Conservation (phyloP, 1,140 invertebrate genomes). For the Lepidurus couesii region DNA sequence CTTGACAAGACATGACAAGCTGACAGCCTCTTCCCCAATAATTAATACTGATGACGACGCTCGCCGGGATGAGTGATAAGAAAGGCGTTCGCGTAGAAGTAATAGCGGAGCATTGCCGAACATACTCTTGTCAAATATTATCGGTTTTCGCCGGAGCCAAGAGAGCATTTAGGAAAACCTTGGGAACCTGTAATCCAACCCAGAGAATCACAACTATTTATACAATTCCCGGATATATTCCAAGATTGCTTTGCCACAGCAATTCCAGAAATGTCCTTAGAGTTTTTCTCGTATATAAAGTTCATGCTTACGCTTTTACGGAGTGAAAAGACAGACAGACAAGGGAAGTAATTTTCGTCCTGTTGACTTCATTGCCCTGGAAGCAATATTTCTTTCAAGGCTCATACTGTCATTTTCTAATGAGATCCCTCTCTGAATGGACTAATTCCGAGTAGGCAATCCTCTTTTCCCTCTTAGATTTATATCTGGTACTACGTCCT, state of each 20-base stretch:
- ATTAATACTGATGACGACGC: not conserved
- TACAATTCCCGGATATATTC: not conserved
- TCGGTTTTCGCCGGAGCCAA: too few relatives aligned
- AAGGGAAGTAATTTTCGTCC: not conserved
- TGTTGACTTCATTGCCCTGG: not conserved
- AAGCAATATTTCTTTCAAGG: not conserved
- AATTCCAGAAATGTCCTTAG: too few relatives aligned
- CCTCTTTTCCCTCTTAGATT: not conserved
- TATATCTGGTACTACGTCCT: not conserved
- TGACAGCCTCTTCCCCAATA: not conserved
- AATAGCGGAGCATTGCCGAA: not conserved
- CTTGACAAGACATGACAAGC: constrained; percentile 10
- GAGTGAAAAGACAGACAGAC: not conserved
- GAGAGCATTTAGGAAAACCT: too few relatives aligned
- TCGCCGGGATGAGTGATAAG: not conserved
- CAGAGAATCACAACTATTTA: not conserved
- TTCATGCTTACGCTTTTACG: too few relatives aligned
- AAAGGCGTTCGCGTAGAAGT: not conserved
- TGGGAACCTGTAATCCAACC: too few relatives aligned
- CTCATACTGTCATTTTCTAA: not conserved
- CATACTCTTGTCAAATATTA: not conserved
- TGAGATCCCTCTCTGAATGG: not conserved
- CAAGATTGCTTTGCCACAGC: too few relatives aligned
- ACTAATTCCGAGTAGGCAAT: constrained; percentile 1
- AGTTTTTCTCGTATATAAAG: too few relatives aligned